These are phyloP conservation scores for Glareola pratincola DNA, from an alignment of 2,113 vertebrate species.

Conservation along the genomic window DNA sequence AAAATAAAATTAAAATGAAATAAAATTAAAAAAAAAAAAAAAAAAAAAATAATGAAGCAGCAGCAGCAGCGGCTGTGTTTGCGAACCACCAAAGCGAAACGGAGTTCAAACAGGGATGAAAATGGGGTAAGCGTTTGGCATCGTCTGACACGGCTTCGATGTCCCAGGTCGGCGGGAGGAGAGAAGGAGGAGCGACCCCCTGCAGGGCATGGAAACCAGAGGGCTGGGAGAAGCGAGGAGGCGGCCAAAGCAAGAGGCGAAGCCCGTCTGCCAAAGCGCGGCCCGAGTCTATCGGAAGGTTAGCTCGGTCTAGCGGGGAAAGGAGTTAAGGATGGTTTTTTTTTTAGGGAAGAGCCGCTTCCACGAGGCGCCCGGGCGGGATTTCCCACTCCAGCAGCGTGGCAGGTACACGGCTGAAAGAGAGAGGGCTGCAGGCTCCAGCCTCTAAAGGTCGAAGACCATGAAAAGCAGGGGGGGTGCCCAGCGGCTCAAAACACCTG, in stretches of 20 bases:
- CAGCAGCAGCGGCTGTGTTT: conserved; percentile 19
- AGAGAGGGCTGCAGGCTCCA: conserved; percentile 62
- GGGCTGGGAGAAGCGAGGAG: conserved; percentile 63
- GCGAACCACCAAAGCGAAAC: conserved; percentile 57
- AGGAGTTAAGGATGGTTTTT: conserved; percentile 55
- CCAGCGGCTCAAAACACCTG: conserved; percentile 61
- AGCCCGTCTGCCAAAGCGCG: conserved; percentile 46
- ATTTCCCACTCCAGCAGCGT: conserved; percentile 59
- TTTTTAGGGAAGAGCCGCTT: conserved; percentile 62
- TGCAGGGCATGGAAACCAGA: conserved; percentile 54
- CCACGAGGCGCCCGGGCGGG: conserved; percentile 53
- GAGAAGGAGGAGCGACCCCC: not conserved
- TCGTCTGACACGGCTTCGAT: conserved; percentile 25
- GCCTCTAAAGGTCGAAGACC: conserved; percentile 59
- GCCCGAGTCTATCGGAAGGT: conserved; percentile 49
- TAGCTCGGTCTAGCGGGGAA: conserved; percentile 57
- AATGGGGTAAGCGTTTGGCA: conserved; percentile 49
- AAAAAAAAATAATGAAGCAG: not conserved
- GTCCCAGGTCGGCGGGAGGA: conserved; percentile 9
- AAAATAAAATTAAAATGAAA: not conserved
- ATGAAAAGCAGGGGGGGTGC: conserved; percentile 45
- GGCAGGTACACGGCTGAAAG: conserved; percentile 54
- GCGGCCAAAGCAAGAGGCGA: conserved; percentile 55
- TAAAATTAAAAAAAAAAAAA: not conserved
- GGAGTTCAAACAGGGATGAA: conserved; percentile 39